phyloP scores from a whole-genome alignment of 2,797 vertebrate species.

The Paguma larvata region DNA sequence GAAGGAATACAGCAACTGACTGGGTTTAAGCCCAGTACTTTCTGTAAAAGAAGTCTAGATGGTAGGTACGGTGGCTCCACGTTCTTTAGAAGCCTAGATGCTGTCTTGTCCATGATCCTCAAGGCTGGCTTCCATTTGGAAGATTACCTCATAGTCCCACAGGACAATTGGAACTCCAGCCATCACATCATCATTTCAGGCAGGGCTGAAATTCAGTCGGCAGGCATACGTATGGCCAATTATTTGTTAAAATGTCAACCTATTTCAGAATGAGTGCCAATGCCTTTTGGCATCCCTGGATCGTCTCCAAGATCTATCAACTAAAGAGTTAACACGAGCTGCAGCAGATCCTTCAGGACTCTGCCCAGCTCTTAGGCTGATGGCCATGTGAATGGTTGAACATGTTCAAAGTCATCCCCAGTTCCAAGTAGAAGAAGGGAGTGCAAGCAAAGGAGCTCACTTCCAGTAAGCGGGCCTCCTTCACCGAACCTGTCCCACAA shows the following conservation, averaged over 20 bases:
- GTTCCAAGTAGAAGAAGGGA: background rate
- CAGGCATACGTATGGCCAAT: background rate
- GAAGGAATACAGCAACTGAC: background rate
- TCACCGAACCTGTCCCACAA: background rate
- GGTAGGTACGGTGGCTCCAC: background rate
- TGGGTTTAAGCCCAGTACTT: background rate
- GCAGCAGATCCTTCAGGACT: background rate
- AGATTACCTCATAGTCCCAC: background rate
- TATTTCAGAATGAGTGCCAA: background rate
- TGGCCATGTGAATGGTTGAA: background rate
- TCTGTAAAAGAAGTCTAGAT: background rate
- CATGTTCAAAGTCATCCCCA: background rate
- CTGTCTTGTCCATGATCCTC: background rate
- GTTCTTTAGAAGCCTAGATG: background rate
- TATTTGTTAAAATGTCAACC: background rate
- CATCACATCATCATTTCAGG: background rate
- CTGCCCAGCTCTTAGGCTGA: background rate
- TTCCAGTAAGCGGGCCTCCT: background rate
- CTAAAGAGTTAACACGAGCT: background rate
- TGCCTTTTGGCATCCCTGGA: background rate
- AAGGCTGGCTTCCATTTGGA: background rate
- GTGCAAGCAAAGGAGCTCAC: background rate
- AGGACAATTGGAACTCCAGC: background rate
- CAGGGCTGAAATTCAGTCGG: background rate
- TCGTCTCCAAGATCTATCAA: background rate